A percentile compares a stretch with the other conserved stretches of the same genome.
phyloP scores from a whole-genome alignment of 2,113 vertebrate species.

The Narcine bancroftii region DNA sequence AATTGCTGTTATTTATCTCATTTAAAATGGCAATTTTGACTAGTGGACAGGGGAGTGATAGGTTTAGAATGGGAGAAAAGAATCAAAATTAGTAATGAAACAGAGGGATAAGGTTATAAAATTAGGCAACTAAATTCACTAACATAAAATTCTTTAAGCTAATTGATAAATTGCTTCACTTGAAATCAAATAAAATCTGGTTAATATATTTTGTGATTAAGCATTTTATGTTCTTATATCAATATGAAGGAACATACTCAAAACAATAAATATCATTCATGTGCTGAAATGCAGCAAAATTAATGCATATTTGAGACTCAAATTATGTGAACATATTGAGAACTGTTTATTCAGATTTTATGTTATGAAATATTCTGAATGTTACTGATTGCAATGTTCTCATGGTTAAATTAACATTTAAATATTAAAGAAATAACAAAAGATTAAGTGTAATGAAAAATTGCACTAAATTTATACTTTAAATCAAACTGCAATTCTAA shows the following conservation, averaged over 20 bases:
- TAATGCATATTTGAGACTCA: not conserved
- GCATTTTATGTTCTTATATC: not conserved
- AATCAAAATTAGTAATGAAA: not conserved
- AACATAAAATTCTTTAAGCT: not conserved
- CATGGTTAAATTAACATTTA: not conserved
- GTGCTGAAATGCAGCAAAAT: not conserved
- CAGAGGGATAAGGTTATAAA: not conserved
- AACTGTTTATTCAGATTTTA: not conserved
- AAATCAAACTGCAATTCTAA: not conserved
- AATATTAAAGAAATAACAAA: not conserved
- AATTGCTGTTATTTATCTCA: not conserved
- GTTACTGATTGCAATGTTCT: not conserved
- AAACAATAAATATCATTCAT: not conserved
- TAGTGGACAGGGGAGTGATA: not conserved
- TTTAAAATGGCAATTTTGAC: not conserved
- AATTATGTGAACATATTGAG: not conserved
- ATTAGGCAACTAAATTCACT: not conserved
- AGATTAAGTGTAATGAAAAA: not conserved
- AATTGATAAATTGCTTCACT: not conserved
- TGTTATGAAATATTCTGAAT: not conserved
- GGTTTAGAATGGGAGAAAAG: not conserved
- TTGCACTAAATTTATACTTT: not conserved
- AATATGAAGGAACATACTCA: not conserved
- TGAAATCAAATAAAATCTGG: not conserved
- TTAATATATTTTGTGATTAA: not conserved